Base-by-base conservation (phyloP, 2,888 invertebrate genomes). In the Eustalomyia histrio region DNA sequence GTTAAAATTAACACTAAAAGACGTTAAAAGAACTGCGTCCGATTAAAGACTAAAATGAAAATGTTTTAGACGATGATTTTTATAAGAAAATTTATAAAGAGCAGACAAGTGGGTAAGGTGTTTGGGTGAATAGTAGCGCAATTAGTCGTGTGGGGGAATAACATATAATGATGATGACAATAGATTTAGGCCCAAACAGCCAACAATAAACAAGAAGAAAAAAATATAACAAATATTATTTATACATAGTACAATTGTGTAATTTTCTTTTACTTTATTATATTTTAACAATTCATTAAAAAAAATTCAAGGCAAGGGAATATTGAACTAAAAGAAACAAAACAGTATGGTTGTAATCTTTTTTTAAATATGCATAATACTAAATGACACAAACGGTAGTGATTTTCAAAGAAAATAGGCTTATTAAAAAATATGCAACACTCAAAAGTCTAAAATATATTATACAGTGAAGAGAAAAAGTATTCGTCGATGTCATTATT, bases 21-120 rank as follows among this genome's bases (percentile, higher is more conserved):
- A 65, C 71, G 78, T 78, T 78, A 50, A 74, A 69, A 74, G 63
- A 74, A 39, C 81, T 78, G 74, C 74, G 71, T 75, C 81, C 74
- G 61, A 71, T 74, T 68, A 75, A 75, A 78, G 78, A 81, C 81
- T 81, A 67, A 81, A 78, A 55, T 67, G 35, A 58, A 74, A 67
- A 21, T 47, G 17, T 39, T 21, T 29, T 35, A 71, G 60, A 18
- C 74, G 57, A 78, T 50, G 60, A 67, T 18, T 81, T 81, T 81
- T 81, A 81, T 78, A 78, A 67, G 57, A 71, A 75, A 74, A 78
- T 74, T 47, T 55, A 67, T 24, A 76, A 53, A 52, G 7, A 60
- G 53, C 35, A 43, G 64, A 35, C 60, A 71, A 71, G 58, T 74
- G 58, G 69, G 69, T 58, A 79, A 81, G 57, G 55, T 73, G 68